These are phyloP conservation scores for Galaxea fascicularis DNA, from an alignment of 92 coral and sea anemone species.

Conservation along the genomic window DNA sequence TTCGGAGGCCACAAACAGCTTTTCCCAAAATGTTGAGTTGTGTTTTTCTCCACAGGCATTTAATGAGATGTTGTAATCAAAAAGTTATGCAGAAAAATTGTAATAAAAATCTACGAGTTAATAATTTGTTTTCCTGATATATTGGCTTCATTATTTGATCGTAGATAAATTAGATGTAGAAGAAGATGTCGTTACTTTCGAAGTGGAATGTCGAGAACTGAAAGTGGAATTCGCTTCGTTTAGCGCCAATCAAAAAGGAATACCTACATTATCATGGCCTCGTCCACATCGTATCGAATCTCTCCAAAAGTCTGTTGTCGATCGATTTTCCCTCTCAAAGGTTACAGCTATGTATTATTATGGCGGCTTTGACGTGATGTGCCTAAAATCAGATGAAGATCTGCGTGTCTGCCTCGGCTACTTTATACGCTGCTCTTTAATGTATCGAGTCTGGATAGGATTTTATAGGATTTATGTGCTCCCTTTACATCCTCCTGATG, in stretches of 20 bases:
- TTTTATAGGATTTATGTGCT: constrained; percentile 22
- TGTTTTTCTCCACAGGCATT: constrained; percentile 3
- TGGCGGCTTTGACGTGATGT: constrained; percentile 38
- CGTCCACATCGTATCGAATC: constrained; percentile 15
- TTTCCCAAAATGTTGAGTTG: not conserved
- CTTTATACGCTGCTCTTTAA: constrained; percentile 33
- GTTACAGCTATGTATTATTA: constrained; percentile 13
- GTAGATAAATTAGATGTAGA: constrained; percentile 16
- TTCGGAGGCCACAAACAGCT: constrained; percentile 1
- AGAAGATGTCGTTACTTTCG: constrained; percentile 46
- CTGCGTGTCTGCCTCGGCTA: constrained; percentile 33
- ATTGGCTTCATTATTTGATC: constrained; percentile 5
- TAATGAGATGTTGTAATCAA: not conserved
- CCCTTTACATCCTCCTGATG: constrained; percentile 25
- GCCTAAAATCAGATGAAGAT: constrained; percentile 29
- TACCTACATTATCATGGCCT: constrained; percentile 29
- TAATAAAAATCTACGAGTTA: not conserved
- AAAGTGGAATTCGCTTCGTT: constrained; percentile 21
- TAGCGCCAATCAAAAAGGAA: constrained; percentile 33
- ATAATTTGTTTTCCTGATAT: constrained; percentile 5
- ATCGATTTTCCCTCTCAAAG: constrained; percentile 26
- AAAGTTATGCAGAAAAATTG: constrained; percentile 9
- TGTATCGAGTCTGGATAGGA: constrained; percentile 42
- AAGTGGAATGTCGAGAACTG: constrained; percentile 59
- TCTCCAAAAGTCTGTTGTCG: constrained; percentile 9